phyloP scores from a whole-genome alignment of 1,140 invertebrate species.

The Brachionus plicatilis region DNA sequence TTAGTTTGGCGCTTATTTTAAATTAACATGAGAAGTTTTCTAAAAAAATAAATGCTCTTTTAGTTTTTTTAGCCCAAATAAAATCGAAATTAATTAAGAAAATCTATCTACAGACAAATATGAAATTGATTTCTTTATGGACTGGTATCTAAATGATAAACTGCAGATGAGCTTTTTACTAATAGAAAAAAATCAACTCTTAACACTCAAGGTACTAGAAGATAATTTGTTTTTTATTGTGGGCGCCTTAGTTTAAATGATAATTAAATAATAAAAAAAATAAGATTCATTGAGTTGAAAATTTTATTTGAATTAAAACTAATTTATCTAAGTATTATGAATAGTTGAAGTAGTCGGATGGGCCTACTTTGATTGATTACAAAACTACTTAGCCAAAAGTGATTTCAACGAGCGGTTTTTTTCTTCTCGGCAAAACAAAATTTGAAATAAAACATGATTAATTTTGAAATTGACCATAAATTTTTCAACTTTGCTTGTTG shows the following conservation, averaged over 20 bases:
- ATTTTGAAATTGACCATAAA: slow-evolving; percentile 26
- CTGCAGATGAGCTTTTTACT: neutral
- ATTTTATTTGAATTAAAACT: neutral
- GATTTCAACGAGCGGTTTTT: neutral
- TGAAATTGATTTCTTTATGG: neutral
- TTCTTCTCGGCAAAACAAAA: neutral
- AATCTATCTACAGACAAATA: neutral
- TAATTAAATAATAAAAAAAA: neutral
- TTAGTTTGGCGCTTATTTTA: neutral
- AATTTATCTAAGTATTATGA: neutral
- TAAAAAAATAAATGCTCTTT: neutral
- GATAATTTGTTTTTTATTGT: neutral
- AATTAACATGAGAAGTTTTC: neutral
- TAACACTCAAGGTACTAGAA: neutral
- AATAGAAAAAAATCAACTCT: neutral
- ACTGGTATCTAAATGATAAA: neutral
- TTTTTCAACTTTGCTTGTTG: neutral
- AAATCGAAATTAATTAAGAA: neutral
- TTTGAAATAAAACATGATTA: neutral
- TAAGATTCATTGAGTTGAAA: neutral
- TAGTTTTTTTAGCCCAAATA: neutral
- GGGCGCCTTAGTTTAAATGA: neutral
- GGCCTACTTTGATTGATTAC: neutral
- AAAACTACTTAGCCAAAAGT: neutral
- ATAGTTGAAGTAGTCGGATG: neutral